phyloP scores from a whole-genome alignment of 1,140 invertebrate species.

The Drosophila santomea region DNA sequence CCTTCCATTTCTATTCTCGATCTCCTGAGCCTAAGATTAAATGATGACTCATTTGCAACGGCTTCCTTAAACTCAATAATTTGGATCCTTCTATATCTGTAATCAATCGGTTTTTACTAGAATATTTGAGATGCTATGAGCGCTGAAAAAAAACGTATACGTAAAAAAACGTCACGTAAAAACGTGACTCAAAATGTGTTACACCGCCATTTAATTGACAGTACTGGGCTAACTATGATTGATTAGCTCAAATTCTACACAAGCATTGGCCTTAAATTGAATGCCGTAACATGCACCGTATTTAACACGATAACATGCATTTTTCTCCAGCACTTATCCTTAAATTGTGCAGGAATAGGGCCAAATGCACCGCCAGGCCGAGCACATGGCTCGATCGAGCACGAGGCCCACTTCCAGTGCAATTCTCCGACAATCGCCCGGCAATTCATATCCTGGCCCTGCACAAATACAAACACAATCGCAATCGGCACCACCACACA shows the following conservation, averaged over 20 bases:
- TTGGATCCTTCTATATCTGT: not conserved
- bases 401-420: conserved; percentile 59
- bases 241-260: conserved; percentile 9
- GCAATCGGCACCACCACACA: conserved; percentile 51
- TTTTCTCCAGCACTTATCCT: conserved; percentile 19
- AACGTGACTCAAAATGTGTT: too few relatives aligned
- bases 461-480: conserved; percentile 65
- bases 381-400: conserved; percentile 15
- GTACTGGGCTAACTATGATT: conserved; percentile 28
- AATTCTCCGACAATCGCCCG: conserved; percentile 61
- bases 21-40: not conserved
- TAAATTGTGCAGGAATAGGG: conserved; percentile 24
- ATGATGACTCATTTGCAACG: not conserved
- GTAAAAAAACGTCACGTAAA: too few relatives aligned
- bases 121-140: not conserved
- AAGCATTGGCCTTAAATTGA: conserved; percentile 4
- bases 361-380: conserved; percentile 28
- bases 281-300: conserved; percentile 9
- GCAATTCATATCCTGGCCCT: conserved; percentile 74
- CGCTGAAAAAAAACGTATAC: not conserved
- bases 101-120: not conserved
- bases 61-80: not conserved
- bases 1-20: conserved; percentile 2
- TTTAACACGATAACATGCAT: conserved; percentile 40
- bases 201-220: conserved; percentile 4